Percentiles rank a stretch among this genome's conserved stretches.
Conservation (phyloP, 2,113 vertebrate genomes). For the Hystrix cristata region DNA sequence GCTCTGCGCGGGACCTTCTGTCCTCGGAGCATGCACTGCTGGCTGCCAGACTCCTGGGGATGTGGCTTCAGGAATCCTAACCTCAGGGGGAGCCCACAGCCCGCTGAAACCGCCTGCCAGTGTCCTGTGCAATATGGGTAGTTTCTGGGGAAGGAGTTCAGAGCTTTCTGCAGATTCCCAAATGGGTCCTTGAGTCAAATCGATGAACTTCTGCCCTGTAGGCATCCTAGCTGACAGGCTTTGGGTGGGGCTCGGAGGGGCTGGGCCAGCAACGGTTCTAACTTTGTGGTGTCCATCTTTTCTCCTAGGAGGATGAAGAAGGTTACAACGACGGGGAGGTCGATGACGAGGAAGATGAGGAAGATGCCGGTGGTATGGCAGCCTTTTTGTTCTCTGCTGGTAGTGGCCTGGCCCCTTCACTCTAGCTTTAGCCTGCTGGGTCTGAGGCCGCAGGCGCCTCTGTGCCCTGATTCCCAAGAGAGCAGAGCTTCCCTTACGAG, state of each 20-base stretch:
- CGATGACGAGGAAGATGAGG: constrained; percentile 93
- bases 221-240: background rate
- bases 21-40: background rate
- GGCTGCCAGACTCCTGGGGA: background rate
- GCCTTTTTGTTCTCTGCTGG: background rate
- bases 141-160: background rate
- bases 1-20: background rate
- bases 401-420: background rate
- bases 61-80: background rate
- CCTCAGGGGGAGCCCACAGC: background rate
- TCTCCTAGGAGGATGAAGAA: constrained; percentile 93
- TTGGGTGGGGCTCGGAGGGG: background rate
- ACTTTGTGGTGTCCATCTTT: background rate
- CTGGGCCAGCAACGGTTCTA: background rate
- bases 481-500: background rate
- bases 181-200: background rate
- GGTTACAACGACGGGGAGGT: constrained; percentile 93
- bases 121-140: no score
- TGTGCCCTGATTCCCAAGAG: background rate
- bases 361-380: constrained; percentile 87
- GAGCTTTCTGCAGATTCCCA: background rate
- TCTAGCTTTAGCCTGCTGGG: background rate
- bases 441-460: background rate
- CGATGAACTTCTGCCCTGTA: background rate
- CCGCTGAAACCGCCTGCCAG: background rate